Evolutionary conservation across 2,888 invertebrate species (phyloP).

Genomic region (Cloeon dipterum): DNA sequence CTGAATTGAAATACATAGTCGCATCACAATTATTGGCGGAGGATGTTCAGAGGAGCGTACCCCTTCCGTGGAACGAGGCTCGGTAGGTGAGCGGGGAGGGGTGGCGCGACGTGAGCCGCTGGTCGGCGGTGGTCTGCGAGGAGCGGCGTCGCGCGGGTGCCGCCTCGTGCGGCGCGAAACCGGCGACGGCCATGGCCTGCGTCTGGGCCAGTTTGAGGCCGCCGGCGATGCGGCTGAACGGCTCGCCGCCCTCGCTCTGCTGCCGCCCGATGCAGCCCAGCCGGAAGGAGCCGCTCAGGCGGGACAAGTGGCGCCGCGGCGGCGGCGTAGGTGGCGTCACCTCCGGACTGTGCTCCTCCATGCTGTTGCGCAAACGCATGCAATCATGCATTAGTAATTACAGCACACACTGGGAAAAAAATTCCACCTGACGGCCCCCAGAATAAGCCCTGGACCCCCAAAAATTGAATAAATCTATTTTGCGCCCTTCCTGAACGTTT

Average conservation of each 20-base stretch:
- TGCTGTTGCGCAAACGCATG: slow-evolving; percentile 19
- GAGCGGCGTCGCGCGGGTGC: slow-evolving; percentile 20
- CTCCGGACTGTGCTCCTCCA: slow-evolving; percentile 34
- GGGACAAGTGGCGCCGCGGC: slow-evolving; percentile 21
- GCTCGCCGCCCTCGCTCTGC: slow-evolving; percentile 13
- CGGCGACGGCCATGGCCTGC: slow-evolving; percentile 46
- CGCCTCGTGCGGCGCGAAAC: slow-evolving; percentile 23
- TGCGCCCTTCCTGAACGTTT: no score
- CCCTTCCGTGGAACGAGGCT: slow-evolving; percentile 41
- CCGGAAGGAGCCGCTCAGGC: slow-evolving; percentile 18
- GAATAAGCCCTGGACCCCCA: no score
- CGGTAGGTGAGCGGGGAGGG: slow-evolving; percentile 21
- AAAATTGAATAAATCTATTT: background rate
- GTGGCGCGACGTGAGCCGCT: slow-evolving; percentile 10
- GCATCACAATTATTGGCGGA: no score
- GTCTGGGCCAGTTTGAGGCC: slow-evolving; percentile 45
- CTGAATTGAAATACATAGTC: no score
- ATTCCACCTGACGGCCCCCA: no score
- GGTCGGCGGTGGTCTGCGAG: slow-evolving; percentile 1
- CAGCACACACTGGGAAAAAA: slow-evolving; percentile 11
- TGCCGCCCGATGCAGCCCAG: slow-evolving; percentile 15
- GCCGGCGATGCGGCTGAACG: slow-evolving; percentile 33
- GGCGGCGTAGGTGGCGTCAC: slow-evolving; percentile 35
- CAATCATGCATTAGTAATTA: slow-evolving; percentile 9
- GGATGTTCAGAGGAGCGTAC: no score